Evolutionary conservation across 2,797 vertebrate species (phyloP), one percentile per base, ranked within the genome.

Genomic region (Loriculus beryllinus): DNA sequence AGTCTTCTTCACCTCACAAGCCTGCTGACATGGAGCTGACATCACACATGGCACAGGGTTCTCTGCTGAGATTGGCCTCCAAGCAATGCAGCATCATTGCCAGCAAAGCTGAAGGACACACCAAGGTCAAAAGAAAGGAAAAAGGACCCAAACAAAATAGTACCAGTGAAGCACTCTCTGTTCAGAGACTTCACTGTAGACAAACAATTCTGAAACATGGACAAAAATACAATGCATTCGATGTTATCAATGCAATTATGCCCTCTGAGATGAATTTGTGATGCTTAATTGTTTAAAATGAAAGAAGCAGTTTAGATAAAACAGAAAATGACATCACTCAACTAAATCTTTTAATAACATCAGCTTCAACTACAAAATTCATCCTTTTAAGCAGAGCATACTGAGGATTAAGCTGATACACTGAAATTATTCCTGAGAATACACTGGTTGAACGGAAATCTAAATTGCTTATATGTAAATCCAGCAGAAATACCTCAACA

Each of bases 51-150:
- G 54, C 75, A 69, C 0, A 9, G 21, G 35, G 48, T 49, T 88
- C 88, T 81, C 72, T 0, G 1, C 79, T 67, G 43, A 62, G 62
- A 75, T 37, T 3, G 59, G 76, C 91, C 79, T 80, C 28, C 65
- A 10, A 82, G 96, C 93, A 17, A 71, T 71, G 59, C 94, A 76
- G 25, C 86, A 69, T 17, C 42, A 1, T 21, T 5, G 13, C 56
- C 65, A 62, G 83, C 47, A 84, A 92, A 77, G 60, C 81, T 22
- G 37, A 18, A 94, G 92, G 93, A 95, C 79, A 60, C 39, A 40
- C 51, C 83, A 96, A 95, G 95, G 92, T 93, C 92, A 94, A 62
- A 64, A 83, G 78, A 63, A 65, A 82, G 19, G 13, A 59, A 5
- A 25, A 31, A 49, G 45, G 9, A 0, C 0, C 2, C 26, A 64